These are phyloP conservation scores for Ondatra zibethicus DNA, from an alignment of 2,113 vertebrate genomes.

Conservation along the genomic window DNA sequence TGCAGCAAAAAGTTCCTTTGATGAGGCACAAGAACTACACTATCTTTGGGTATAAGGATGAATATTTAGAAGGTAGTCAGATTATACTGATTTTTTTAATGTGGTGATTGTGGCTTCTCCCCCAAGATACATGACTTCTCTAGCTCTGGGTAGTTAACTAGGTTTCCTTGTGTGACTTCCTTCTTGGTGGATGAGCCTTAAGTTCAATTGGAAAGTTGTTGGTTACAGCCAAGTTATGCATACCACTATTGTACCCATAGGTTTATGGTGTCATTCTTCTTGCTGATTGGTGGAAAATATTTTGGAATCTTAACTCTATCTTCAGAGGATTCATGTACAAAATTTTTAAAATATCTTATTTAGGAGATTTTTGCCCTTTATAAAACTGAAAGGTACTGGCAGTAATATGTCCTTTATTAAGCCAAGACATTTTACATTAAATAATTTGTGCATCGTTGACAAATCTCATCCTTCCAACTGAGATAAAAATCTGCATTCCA, in stretches of 20 bases:
- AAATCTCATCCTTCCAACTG: neutral
- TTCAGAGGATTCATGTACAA: neutral
- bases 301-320: neutral
- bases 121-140: neutral
- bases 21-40: neutral
- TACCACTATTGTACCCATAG: too few relatives aligned
- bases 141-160: too few relatives aligned
- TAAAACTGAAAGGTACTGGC: conserved; percentile 13
- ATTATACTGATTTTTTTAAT: neutral
- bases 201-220: neutral
- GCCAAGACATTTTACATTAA: conserved; percentile 6
- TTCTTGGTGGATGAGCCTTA: neutral
- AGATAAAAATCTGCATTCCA: neutral
- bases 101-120: neutral
- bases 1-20: neutral
- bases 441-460: neutral
- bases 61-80: neutral
- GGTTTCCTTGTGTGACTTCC: neutral
- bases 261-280: neutral
- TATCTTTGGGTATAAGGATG: neutral
- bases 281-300: neutral
- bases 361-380: neutral
- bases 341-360: neutral
- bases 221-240: neutral
- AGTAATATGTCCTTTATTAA: neutral